A percentile compares a stretch with the other conserved stretches of the same genome.
phyloP scores from a whole-genome alignment of 2,797 vertebrate species.

The Hafferia zeledoni region DNA sequence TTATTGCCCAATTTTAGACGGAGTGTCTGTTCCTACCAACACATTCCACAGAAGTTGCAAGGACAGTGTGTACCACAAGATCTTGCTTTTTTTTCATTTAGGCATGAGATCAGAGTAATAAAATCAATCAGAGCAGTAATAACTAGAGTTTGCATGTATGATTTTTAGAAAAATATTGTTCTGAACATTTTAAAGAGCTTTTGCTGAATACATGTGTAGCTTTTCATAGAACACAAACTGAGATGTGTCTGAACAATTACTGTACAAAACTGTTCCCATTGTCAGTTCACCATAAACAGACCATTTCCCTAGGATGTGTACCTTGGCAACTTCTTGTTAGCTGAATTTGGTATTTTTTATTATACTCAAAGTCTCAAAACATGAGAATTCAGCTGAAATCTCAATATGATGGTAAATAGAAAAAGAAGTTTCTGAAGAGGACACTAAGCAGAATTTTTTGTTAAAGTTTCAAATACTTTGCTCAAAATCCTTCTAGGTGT shows the following conservation, averaged over 20 bases:
- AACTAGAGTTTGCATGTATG: neutral
- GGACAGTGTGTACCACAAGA: neutral
- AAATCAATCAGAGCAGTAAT: neutral
- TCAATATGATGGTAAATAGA: neutral
- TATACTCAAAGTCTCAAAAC: neutral
- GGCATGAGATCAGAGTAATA: neutral
- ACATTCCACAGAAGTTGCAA: neutral
- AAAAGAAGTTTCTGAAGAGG: neutral
- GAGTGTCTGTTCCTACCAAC: neutral
- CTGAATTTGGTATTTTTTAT: neutral
- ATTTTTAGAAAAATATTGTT: neutral
- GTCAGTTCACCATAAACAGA: neutral
- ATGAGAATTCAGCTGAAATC: neutral
- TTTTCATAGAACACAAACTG: neutral
- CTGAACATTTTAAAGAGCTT: neutral
- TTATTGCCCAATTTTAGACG: neutral
- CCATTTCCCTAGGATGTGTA: neutral
- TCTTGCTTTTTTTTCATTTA: neutral
- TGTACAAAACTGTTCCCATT: neutral
- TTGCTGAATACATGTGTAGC: rapidly evolving
- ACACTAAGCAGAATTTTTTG: neutral
- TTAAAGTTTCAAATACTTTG: neutral
- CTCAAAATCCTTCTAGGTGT: neutral
- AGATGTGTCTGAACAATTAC: neutral
- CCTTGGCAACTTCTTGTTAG: neutral